These are phyloP conservation scores for Nymphalis polychloros DNA, from an alignment of 2,888 invertebrate genomes.

Conservation along the genomic window DNA sequence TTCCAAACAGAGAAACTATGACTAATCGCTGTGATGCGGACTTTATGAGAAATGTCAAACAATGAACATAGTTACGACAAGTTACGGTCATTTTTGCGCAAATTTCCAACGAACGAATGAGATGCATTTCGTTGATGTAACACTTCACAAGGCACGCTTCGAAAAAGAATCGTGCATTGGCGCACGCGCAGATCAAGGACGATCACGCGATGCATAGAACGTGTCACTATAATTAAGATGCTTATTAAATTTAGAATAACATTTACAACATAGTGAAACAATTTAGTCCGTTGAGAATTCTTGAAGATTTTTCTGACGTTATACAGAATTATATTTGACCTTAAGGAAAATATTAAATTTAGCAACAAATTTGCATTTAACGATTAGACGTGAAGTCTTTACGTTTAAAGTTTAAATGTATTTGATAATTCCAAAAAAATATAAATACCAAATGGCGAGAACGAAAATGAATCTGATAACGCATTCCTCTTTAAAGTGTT, in stretches of 20 bases:
- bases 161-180: conserved; percentile 62
- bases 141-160: conserved; percentile 40
- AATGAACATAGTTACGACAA: conserved; percentile 46
- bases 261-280: conserved; percentile 1
- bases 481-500: conserved; percentile 29
- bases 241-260: conserved; percentile 26
- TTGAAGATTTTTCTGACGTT: neutral
- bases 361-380: neutral
- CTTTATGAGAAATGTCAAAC: conserved; percentile 43
- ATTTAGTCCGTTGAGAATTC: neutral
- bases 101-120: conserved; percentile 46
- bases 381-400: neutral
- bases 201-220: conserved; percentile 54
- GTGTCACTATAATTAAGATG: conserved; percentile 31
- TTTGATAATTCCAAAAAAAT: conserved; percentile 6
- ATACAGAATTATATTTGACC: neutral
- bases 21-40: conserved; percentile 19
- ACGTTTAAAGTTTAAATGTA: neutral
- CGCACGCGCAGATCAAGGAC: conserved; percentile 68
- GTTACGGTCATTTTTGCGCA: conserved; percentile 45
- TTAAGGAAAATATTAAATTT: neutral
- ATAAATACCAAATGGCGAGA: conserved; percentile 1
- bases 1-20: conserved; percentile 25
- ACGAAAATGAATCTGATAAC: conserved; percentile 33
- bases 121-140: conserved; percentile 53